Evolutionary conservation across 2,797 vertebrate species (phyloP).

Genomic region (Danio albolineatus): DNA sequence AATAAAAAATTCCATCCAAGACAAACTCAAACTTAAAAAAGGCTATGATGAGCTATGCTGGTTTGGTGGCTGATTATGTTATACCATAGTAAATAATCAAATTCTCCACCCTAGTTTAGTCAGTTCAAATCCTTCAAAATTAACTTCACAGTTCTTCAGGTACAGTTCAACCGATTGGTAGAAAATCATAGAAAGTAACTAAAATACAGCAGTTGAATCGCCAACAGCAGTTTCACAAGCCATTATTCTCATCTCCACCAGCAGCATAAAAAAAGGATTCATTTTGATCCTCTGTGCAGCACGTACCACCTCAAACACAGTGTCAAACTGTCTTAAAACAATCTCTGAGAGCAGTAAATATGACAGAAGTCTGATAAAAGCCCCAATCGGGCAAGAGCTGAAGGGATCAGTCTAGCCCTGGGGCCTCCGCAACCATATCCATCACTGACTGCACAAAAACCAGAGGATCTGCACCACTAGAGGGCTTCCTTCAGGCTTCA

Average conservation of each 20-base stretch:
- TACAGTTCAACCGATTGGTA: not conserved
- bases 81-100: not conserved
- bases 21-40: too few species aligned
- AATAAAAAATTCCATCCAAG: too few species aligned
- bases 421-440: slow-evolving; percentile 18
- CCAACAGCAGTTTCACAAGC: slow-evolving; percentile 35
- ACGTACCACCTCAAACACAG: slow-evolving; percentile 5
- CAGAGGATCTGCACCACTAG: slow-evolving; percentile 32
- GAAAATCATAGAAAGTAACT: not conserved
- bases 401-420: slow-evolving; percentile 14
- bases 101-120: not conserved
- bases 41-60: not conserved
- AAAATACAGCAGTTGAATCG: not conserved
- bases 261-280: not conserved
- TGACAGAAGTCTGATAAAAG: slow-evolving; percentile 6
- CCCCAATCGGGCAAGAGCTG: slow-evolving; percentile 26
- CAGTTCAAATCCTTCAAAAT: slow-evolving; percentile 8
- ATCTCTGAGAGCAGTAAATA: not conserved
- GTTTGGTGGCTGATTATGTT: not conserved
- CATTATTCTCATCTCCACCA: slow-evolving; percentile 45
- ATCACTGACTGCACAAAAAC: not conserved
- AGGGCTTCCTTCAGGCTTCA: slow-evolving; percentile 27
- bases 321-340: slow-evolving; percentile 16
- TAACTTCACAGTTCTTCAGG: not conserved
- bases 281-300: slow-evolving; percentile 20